Evolutionary conservation across 2,888 invertebrate species (phyloP), one percentile per base, ranked within the genome.

Genomic region (Microdon myrmicae): DNA sequence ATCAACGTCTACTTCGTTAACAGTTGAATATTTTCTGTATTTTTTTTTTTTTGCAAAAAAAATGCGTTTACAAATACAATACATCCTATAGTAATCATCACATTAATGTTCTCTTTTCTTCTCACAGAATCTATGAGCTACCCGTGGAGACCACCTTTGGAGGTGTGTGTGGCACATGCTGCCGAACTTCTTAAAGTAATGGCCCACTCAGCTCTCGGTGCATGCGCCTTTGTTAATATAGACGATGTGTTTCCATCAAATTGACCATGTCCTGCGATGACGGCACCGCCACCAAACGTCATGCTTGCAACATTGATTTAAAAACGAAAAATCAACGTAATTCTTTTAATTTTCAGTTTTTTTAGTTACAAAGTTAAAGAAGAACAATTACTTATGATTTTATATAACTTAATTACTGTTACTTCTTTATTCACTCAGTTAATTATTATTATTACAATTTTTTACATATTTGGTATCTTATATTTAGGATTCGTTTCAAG

Each of bases 161-260:
- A 96, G 83, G 89, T 94, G 75, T 92, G 94, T 74, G 89, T 92
- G 79, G 88, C 91, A 69, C 96, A 97, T 81, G 91, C 95, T 68
- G 87, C 90, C 74, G 90, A 92, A 80, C 85, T 96, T 74, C 87
- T 96, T 75, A 88, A 89, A 70, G 84, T 94, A 75, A 96, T 96
- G 94, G 90, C 94, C 68, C 88, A 87, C 76, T 86, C 89, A 68
- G 93, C 92, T 61, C 86, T 96, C 69, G 96, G 96, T 74, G 90
- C 94, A 59, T 94, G 94, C 86, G 96, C 96, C 80, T 96, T 96
- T 83, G 92, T 95, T 74, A 92, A 91, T 82, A 88, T 96, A 75
- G 87, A 90, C 74, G 91, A 92, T 80, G 86, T 91, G 77, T 85
- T 90, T 69, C 77, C 78, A 72, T 75, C 78, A 71, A 79, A 79